Percentiles rank a stretch among this genome's conserved stretches.
Conservation (phyloP, 2,888 invertebrate species). For the Adelognathus sp. region DNA sequence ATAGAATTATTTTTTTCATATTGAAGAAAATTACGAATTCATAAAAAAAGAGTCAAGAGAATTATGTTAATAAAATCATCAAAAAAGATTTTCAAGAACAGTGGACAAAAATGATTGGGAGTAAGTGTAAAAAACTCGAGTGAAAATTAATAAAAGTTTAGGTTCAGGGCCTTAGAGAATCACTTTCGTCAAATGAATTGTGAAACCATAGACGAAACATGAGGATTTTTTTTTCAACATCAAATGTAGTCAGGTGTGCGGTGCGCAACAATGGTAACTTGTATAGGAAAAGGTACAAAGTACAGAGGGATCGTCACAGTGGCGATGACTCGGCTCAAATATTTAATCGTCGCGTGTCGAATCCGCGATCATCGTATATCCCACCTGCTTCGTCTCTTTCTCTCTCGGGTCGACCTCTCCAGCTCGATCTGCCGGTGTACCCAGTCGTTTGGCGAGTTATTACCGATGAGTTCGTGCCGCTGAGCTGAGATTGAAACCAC, state of each 20-base stretch:
- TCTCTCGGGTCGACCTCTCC: background rate
- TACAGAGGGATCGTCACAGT: background rate
- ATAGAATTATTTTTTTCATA: too few relatives aligned
- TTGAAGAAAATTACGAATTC: too few relatives aligned
- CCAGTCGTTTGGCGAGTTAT: background rate
- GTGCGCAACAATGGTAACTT: background rate
- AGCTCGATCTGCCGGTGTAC: background rate
- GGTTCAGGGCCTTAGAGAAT: too few relatives aligned
- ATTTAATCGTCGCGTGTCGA: slow-evolving; percentile 1
- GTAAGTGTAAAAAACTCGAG: too few relatives aligned
- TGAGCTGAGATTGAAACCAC: background rate
- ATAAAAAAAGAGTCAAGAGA: too few relatives aligned
- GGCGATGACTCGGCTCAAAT: background rate
- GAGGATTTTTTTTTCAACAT: too few relatives aligned
- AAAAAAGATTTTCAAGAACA: too few relatives aligned
- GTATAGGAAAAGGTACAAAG: background rate
- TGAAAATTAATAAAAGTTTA: too few relatives aligned
- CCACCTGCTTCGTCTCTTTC: background rate
- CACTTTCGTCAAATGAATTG: too few relatives aligned
- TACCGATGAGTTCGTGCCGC: background rate
- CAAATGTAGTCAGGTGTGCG: background rate
- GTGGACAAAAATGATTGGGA: too few relatives aligned
- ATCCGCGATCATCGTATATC: background rate
- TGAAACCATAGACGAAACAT: too few relatives aligned
- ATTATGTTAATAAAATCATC: too few relatives aligned